These are phyloP conservation scores for Phorcus lineatus DNA, from an alignment of 2,888 invertebrate species.

Conservation along the genomic window DNA sequence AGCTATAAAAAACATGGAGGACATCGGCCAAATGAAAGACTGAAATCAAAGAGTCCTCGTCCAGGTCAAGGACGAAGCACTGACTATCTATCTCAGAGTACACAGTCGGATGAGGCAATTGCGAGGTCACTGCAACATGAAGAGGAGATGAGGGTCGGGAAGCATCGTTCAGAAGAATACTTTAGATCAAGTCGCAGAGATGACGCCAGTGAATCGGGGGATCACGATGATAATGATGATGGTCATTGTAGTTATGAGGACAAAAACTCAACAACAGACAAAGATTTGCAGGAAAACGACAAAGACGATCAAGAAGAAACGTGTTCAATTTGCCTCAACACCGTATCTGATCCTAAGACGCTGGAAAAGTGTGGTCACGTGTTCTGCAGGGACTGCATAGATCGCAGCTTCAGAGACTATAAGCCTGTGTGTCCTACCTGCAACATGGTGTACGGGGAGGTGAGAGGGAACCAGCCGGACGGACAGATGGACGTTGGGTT, in stretches of 20 bases:
- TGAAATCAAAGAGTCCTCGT: too few species aligned
- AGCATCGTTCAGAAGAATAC: too few species aligned
- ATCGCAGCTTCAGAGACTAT: conserved; percentile 45
- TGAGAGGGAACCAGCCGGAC: conserved; percentile 65
- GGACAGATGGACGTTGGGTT: conserved; percentile 50
- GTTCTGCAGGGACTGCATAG: conserved; percentile 64
- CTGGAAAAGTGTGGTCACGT: conserved; percentile 58
- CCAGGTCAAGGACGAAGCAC: too few species aligned
- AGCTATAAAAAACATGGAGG: too few species aligned
- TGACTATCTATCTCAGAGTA: too few species aligned
- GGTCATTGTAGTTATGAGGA: background rate
- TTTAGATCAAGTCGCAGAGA: too few species aligned
- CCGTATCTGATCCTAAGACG: conserved; percentile 34
- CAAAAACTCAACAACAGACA: background rate
- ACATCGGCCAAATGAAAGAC: too few species aligned
- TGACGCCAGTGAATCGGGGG: background rate
- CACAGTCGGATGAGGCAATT: too few species aligned
- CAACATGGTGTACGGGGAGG: conserved; percentile 55
- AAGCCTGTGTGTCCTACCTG: conserved; percentile 67
- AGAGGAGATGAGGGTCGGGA: too few species aligned
- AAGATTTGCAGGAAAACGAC: background rate
- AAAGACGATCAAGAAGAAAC: conserved; percentile 2
- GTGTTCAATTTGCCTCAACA: conserved; percentile 61
- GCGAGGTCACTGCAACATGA: too few species aligned
- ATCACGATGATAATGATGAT: background rate